Evolutionary conservation across 2,888 invertebrate species (phyloP).

Genomic region (Subacronicta megacephala): DNA sequence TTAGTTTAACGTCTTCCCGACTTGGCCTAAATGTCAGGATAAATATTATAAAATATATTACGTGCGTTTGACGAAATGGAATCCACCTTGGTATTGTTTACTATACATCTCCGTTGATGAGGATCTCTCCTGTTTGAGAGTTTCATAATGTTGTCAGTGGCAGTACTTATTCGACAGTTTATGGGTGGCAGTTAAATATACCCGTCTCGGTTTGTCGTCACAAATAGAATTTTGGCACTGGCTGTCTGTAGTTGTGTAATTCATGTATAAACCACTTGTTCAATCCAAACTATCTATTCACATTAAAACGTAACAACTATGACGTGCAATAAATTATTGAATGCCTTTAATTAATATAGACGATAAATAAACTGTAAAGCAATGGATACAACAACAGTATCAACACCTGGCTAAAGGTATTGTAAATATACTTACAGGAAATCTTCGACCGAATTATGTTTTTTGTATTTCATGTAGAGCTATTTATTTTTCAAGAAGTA

Average conservation of each 20-base stretch:
- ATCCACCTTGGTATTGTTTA: slow-evolving; percentile 8
- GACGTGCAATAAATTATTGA: slow-evolving; percentile 55
- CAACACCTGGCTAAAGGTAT: slow-evolving; percentile 12
- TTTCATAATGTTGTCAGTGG: slow-evolving; percentile 74
- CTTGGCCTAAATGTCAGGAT: slow-evolving; percentile 1
- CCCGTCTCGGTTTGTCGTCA: slow-evolving; percentile 87
- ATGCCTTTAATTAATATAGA: slow-evolving; percentile 35
- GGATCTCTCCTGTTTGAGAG: slow-evolving; percentile 34
- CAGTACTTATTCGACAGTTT: slow-evolving; percentile 85
- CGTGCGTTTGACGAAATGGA: background rate
- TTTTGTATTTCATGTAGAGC: slow-evolving; percentile 3
- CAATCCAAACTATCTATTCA: slow-evolving; percentile 78
- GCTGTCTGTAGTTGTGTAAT: slow-evolving; percentile 87
- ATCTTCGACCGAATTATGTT: slow-evolving; percentile 1
- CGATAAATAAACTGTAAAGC: slow-evolving; percentile 13
- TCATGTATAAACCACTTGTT: slow-evolving; percentile 86
- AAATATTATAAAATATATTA: background rate
- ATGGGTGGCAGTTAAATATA: slow-evolving; percentile 89
- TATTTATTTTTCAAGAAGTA: slow-evolving; percentile 14
- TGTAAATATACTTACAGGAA: slow-evolving; percentile 12
- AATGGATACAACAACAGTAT: slow-evolving; percentile 22
- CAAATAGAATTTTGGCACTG: slow-evolving; percentile 90
- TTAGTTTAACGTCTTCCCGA: slow-evolving; percentile 31
- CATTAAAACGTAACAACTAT: slow-evolving; percentile 66
- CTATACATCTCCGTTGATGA: slow-evolving; percentile 19